These are phyloP conservation scores for Agonopterix alstromeriana DNA, from an alignment of 2,888 invertebrate genomes.

Conservation along the genomic window DNA sequence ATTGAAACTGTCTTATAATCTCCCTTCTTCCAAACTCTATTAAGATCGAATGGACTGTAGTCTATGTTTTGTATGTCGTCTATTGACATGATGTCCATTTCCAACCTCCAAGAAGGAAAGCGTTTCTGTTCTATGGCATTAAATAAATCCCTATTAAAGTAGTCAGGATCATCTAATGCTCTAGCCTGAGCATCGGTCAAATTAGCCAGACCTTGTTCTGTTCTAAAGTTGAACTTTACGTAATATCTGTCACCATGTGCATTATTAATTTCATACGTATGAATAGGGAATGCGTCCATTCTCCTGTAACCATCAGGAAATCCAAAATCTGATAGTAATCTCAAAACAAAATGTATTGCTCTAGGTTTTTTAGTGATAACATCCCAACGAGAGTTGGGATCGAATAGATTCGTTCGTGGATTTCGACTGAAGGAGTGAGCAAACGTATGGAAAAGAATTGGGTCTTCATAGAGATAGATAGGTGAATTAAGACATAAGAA, in stretches of 20 bases:
- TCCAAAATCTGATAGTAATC: background rate
- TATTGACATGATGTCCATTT: background rate
- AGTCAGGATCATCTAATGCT: background rate
- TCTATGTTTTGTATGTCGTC: background rate
- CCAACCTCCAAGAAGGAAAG: background rate
- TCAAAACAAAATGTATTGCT: background rate
- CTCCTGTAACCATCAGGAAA: conserved; percentile 3
- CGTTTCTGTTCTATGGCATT: background rate
- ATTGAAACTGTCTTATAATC: conserved; percentile 76
- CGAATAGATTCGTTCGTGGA: background rate
- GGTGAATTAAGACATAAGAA: background rate
- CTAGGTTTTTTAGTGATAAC: background rate
- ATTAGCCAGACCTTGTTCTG: background rate
- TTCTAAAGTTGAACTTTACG: conserved; percentile 81
- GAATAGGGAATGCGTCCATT: conserved; percentile 76
- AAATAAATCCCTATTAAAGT: background rate
- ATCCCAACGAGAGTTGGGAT: background rate
- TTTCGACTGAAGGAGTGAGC: background rate
- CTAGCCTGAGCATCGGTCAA: background rate
- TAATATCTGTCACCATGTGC: conserved; percentile 81
- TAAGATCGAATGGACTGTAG: background rate
- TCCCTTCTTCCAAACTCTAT: conserved; percentile 79
- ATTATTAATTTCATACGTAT: conserved; percentile 92
- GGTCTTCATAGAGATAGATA: background rate
- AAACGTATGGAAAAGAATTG: background rate